Evolutionary conservation across 2,888 invertebrate species (phyloP), one percentile per base, ranked within the genome.

Genomic region (Ophioninae sp.): DNA sequence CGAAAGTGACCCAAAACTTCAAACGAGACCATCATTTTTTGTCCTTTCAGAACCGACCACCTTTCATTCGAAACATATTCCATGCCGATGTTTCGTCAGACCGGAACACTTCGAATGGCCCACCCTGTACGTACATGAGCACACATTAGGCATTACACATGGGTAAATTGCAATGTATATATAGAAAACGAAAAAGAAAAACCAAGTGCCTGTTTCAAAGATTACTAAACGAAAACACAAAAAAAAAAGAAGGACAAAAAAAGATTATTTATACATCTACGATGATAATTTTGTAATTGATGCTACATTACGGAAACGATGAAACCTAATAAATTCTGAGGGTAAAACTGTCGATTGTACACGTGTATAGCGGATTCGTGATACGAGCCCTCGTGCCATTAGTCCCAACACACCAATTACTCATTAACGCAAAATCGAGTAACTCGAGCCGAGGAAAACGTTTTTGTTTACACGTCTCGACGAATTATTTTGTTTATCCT

Each of bases 261-360:
- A 79, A 72, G n/a, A n/a, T n/a, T 84, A 84, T 84, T 81, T 84
- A 84, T 84, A 81, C 79, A 79, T 79, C 63, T 84, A 81, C 72
- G 85, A 88, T 87, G 86, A 88, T 90, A 90, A 87, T 90, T 91
- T 91, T 91, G 89, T 91, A 91, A 90, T 89, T 89, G 88, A 87
- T 86, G 86, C 87, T 85, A 77, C 84, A 79, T 83, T 68, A 76
- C 85, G 86, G 77, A 82, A 84, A 83, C 81, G 84, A 84, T 72
- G 83, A 86, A 83, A 72, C 61, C 85, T 85, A 85, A 84, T 88
- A 84, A 87, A 87, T 83, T 87, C 80, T 84, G 86, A 89, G 87
- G 86, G 85, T 84, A 76, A 75, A 72, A 51, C 51, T 23, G 77
- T 68, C 51, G 75, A 75, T n/a, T 63, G 13, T 8, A 10, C 17